phyloP scores from a whole-genome alignment of 2,888 invertebrate genomes.

The Caenorhabditis uteleia region DNA sequence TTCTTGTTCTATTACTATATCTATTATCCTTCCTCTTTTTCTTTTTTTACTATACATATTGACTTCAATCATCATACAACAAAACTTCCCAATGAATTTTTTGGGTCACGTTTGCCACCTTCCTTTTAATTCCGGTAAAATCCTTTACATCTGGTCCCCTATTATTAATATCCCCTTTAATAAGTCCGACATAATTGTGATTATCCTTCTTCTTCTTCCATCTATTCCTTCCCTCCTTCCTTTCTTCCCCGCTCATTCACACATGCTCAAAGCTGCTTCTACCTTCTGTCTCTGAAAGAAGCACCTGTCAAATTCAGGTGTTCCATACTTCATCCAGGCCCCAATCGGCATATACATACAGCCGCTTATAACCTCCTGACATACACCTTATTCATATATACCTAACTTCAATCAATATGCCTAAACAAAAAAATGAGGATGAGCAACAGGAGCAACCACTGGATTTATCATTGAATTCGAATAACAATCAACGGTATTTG shows the following conservation, averaged over 20 bases:
- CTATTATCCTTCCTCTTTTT: background rate
- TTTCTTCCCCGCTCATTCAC: background rate
- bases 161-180: no score
- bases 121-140: no score
- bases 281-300: slow-evolving; percentile 32
- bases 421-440: no score
- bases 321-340: slow-evolving; percentile 15
- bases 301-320: slow-evolving; percentile 48
- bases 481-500: background rate
- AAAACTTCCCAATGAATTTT: no score
- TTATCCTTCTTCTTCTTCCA: background rate
- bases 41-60: background rate
- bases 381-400: no score
- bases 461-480: slow-evolving; percentile 24
- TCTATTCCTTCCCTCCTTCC: slow-evolving; percentile 4
- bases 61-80: no score
- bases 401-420: no score
- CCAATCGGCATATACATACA: no score
- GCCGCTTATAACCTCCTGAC: no score
- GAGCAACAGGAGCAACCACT: slow-evolving; percentile 26
- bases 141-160: no score
- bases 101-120: no score
- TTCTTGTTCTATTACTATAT: no score
- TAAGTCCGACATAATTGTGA: background rate
- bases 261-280: slow-evolving; percentile 11